Percentiles rank a stretch among this genome's conserved stretches.
Conservation (phyloP, 2,888 invertebrate genomes). For the Abrostola tripartita region DNA sequence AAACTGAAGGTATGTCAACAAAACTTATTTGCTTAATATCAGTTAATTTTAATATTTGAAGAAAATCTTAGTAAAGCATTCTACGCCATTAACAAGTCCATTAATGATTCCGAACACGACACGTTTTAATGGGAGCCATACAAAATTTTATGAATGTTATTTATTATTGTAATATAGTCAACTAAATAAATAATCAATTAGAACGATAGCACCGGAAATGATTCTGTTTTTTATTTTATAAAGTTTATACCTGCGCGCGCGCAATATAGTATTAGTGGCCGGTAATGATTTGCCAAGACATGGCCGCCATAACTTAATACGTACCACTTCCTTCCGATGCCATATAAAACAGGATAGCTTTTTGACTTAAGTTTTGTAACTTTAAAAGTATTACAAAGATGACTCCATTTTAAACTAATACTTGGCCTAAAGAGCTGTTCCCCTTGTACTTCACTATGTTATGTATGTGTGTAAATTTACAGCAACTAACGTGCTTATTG, state of each 20-base stretch:
- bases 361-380: constrained; percentile 45
- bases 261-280: constrained; percentile 62
- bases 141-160: constrained; percentile 72
- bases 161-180: constrained; percentile 65
- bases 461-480: no score
- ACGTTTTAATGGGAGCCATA: constrained; percentile 68
- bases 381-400: constrained; percentile 2
- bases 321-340: constrained; percentile 87
- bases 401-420: background rate
- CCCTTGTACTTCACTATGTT: background rate
- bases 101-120: constrained; percentile 68
- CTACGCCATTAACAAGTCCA: constrained; percentile 29
- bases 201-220: constrained; percentile 77
- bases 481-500: no score
- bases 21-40: constrained; percentile 9
- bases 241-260: constrained; percentile 58
- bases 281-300: constrained; percentile 81
- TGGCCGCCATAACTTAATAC: constrained; percentile 77
- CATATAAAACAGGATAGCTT: constrained; percentile 71
- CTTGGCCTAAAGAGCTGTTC: background rate
- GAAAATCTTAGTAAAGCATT: constrained; percentile 13
- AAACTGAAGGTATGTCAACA: constrained; percentile 17
- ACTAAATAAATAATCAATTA: constrained; percentile 75
- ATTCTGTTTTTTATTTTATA: constrained; percentile 68
- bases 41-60: constrained; percentile 10